Evolutionary conservation across 2,797 vertebrate genomes (phyloP).

Genomic region (Myotis myotis): DNA sequence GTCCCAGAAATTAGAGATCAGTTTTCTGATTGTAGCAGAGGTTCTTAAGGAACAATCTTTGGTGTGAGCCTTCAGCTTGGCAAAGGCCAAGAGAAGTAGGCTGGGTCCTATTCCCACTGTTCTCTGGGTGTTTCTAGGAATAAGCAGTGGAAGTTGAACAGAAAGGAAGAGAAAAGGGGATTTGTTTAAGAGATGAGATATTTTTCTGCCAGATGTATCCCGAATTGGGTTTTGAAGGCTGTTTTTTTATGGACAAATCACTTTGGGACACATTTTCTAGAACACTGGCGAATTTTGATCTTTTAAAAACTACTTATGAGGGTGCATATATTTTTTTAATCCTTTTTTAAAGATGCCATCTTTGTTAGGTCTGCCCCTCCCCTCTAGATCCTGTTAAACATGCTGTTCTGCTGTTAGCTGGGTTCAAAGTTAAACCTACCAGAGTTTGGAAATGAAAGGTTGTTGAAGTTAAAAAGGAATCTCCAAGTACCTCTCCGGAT

Average conservation of each 20-base stretch:
- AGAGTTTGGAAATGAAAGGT: constrained; percentile 59
- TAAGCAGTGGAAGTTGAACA: background rate
- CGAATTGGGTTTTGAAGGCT: background rate
- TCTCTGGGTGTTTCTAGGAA: background rate
- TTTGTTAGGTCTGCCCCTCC: background rate
- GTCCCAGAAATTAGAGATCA: background rate
- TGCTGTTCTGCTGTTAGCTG: background rate
- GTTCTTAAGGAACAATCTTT: background rate
- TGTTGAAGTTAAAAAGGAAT: background rate
- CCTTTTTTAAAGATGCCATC: background rate
- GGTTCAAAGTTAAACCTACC: background rate
- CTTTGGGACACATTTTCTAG: background rate
- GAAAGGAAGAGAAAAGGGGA: background rate
- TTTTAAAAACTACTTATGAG: background rate
- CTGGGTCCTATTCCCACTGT: background rate
- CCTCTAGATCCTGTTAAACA: background rate
- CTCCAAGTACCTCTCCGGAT: background rate
- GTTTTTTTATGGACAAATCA: background rate
- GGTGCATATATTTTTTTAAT: background rate
- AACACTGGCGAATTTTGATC: background rate
- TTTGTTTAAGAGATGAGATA: background rate
- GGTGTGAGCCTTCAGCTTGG: too few species aligned
- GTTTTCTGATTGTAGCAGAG: background rate
- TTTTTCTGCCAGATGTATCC: background rate
- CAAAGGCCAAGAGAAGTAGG: background rate